These are phyloP conservation scores for Phaedon cochleariae DNA, from an alignment of 2,888 invertebrate species.

Conservation along the genomic window DNA sequence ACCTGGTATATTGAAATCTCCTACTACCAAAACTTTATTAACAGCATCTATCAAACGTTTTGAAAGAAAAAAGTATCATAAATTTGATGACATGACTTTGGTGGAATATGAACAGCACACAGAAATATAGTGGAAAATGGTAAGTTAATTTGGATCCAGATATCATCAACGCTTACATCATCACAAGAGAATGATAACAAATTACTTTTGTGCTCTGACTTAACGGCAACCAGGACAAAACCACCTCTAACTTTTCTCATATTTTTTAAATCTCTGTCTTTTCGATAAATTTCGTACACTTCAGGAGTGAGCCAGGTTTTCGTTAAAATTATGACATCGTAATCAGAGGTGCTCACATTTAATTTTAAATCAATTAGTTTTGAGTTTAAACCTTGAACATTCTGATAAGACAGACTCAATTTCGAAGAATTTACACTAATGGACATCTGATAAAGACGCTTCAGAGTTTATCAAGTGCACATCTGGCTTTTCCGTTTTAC, in stretches of 20 bases:
- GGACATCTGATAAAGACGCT: constrained; percentile 13
- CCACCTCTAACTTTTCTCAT: constrained; percentile 10
- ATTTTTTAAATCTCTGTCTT: constrained; percentile 6
- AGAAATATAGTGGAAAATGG: constrained; percentile 3
- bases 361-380: constrained; percentile 16
- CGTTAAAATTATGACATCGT: constrained; percentile 14
- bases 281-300: constrained; percentile 7
- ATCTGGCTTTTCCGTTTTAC: constrained; percentile 13
- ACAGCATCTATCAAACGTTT: no score
- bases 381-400: no score
- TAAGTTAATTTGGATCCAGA: neutral
- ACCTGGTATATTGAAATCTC: no score
- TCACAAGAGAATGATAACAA: no score
- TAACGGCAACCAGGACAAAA: constrained; percentile 6
- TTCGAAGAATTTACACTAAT: constrained; percentile 7
- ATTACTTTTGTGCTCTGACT: no score
- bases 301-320: constrained; percentile 16
- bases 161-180: no score
- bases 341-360: constrained; percentile 1
- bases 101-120: neutral
- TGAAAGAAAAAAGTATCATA: neutral
- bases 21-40: no score
- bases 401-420: constrained; percentile 13
- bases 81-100: neutral
- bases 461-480: constrained; percentile 14